Conservation (phyloP, 2,797 vertebrate genomes). For the Trachops cirrhosus region DNA sequence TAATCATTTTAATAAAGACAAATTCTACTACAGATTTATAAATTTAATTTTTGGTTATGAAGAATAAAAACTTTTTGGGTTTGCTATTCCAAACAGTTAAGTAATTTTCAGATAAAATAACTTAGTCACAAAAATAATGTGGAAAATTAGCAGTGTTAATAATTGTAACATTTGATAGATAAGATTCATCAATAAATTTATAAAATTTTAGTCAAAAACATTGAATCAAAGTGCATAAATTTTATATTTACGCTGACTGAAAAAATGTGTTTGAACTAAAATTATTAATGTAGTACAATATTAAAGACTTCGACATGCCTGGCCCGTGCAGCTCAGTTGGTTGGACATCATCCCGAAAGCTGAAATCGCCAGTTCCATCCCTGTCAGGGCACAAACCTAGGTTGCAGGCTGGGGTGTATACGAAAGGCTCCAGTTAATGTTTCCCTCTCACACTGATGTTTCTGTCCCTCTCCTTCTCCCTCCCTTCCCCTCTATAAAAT, state of each 20-base stretch:
- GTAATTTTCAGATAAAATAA: background rate
- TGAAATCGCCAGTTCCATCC: no score
- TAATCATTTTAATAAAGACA: background rate
- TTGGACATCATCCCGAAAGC: no score
- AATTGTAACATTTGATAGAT: background rate
- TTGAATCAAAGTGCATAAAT: background rate
- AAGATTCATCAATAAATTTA: background rate
- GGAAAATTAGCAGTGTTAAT: background rate
- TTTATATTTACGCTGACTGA: background rate
- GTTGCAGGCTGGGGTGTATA: no score
- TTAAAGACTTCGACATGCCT: background rate
- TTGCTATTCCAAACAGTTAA: background rate
- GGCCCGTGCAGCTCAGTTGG: no score
- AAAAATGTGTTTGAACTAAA: background rate
- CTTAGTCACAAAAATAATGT: background rate
- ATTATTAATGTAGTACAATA: background rate
- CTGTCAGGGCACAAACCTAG: no score
- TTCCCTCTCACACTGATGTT: no score
- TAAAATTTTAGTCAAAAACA: background rate
- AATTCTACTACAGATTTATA: background rate
- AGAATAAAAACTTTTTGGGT: background rate
- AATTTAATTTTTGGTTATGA: background rate
- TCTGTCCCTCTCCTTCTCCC: no score
- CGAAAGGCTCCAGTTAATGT: no score
- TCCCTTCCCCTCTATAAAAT: no score